These are phyloP conservation scores for Zoroaster sp. DNA, from an alignment of 53 echinoderm and acorn worm species.

Conservation along the genomic window DNA sequence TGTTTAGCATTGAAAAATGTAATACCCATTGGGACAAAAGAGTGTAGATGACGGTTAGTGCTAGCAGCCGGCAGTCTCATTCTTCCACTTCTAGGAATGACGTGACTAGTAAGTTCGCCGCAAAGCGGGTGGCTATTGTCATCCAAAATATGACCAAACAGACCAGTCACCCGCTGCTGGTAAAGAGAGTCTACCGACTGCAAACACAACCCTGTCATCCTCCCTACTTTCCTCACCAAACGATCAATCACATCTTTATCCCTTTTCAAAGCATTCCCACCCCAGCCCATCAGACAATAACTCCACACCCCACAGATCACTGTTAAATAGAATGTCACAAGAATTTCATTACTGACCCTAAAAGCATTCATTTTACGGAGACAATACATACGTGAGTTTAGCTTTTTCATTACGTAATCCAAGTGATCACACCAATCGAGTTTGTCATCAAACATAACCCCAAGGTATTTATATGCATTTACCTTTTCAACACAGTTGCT, in stretches of 20 bases:
- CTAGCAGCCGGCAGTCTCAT: background rate
- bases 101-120: background rate
- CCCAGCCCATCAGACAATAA: no score
- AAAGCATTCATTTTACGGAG: background rate
- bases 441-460: background rate
- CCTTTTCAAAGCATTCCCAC: background rate
- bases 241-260: background rate
- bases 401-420: background rate
- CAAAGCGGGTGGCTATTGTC: background rate
- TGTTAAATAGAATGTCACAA: background rate
- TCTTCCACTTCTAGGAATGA: background rate
- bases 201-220: background rate
- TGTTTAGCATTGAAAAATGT: background rate
- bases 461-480: slow-evolving; percentile 9
- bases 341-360: background rate
- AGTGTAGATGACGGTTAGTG: background rate
- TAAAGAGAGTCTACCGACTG: background rate
- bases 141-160: background rate
- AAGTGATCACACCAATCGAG: no score
- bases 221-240: background rate
- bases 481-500: background rate
- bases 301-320: no score
- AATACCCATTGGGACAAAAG: background rate
- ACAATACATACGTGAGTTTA: background rate
- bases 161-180: background rate